Evolutionary conservation across 2,113 vertebrate species (phyloP).

Genomic region (Callaeas wilsoni): DNA sequence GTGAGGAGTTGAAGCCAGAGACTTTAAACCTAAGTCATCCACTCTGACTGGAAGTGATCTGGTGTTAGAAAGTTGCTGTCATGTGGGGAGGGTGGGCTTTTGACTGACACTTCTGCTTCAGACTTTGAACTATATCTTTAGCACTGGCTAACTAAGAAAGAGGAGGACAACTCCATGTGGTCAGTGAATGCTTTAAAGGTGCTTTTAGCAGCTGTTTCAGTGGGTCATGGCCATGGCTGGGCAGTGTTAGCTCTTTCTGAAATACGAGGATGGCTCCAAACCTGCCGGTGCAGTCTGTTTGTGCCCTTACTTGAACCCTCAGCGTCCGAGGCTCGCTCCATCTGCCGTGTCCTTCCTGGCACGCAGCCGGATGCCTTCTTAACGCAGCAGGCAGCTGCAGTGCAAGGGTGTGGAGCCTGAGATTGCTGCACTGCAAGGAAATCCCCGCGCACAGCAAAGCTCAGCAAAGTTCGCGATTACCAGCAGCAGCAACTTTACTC

Average conservation of each 20-base stretch:
- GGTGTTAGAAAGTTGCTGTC: background rate
- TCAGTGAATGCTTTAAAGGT: background rate
- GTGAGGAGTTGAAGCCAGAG: background rate
- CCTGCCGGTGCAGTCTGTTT: background rate
- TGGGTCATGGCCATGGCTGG: background rate
- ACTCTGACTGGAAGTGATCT: background rate
- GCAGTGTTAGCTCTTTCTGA: background rate
- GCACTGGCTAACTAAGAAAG: background rate
- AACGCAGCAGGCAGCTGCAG: background rate
- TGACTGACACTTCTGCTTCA: background rate
- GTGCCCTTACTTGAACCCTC: background rate
- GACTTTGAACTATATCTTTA: background rate
- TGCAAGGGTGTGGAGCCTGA: background rate
- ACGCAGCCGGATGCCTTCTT: background rate
- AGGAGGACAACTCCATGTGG: background rate
- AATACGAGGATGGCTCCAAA: background rate
- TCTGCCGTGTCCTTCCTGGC: background rate
- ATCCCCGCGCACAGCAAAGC: background rate
- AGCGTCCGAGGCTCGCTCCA: background rate
- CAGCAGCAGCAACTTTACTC: background rate
- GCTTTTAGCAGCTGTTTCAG: background rate
- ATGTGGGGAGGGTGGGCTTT: background rate
- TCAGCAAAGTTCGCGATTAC: background rate
- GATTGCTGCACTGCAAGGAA: background rate
- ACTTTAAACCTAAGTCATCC: too few species aligned